These are phyloP conservation scores for Gobiocypris rarus DNA, from an alignment of 2,113 vertebrate genomes.

Conservation along the genomic window DNA sequence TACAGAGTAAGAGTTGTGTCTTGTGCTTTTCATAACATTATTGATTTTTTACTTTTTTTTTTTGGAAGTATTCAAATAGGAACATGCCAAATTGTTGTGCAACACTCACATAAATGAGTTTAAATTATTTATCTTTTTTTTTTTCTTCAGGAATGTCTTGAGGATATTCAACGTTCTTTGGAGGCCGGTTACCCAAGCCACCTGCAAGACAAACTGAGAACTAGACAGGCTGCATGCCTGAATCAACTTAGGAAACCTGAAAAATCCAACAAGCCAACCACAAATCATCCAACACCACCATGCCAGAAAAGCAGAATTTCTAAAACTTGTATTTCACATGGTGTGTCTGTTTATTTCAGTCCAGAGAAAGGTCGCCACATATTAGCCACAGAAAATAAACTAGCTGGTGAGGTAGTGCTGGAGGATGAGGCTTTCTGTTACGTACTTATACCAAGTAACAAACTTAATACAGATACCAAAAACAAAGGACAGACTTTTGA, in stretches of 20 bases:
- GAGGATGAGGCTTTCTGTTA: slow-evolving; percentile 86
- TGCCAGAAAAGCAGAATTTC: background rate
- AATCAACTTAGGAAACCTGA: slow-evolving; percentile 66
- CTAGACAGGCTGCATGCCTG: slow-evolving; percentile 81
- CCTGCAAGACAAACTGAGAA: slow-evolving; percentile 82
- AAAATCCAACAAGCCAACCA: background rate
- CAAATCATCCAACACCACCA: slow-evolving; percentile 4
- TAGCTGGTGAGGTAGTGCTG: slow-evolving; percentile 83
- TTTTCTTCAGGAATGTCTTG: slow-evolving; percentile 79
- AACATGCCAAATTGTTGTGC: background rate
- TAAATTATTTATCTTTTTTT: slow-evolving; percentile 31
- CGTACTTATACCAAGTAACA: slow-evolving; percentile 81
- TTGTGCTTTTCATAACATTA: background rate
- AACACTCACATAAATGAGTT: background rate
- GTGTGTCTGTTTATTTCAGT: slow-evolving; percentile 73
- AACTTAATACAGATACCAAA: background rate
- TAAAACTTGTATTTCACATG: slow-evolving; percentile 67
- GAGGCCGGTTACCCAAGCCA: slow-evolving; percentile 81
- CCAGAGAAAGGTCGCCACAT: slow-evolving; percentile 83
- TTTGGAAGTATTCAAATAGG: background rate
- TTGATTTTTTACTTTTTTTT: background rate
- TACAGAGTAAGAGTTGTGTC: slow-evolving; percentile 74
- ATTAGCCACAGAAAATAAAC: slow-evolving; percentile 77
- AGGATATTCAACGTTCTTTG: slow-evolving; percentile 83
- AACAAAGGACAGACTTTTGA: slow-evolving; percentile 55